Evolutionary conservation across 2,797 vertebrate genomes (phyloP), one percentile per base, ranked within the genome.

Genomic region (Enteromius anoplus): DNA sequence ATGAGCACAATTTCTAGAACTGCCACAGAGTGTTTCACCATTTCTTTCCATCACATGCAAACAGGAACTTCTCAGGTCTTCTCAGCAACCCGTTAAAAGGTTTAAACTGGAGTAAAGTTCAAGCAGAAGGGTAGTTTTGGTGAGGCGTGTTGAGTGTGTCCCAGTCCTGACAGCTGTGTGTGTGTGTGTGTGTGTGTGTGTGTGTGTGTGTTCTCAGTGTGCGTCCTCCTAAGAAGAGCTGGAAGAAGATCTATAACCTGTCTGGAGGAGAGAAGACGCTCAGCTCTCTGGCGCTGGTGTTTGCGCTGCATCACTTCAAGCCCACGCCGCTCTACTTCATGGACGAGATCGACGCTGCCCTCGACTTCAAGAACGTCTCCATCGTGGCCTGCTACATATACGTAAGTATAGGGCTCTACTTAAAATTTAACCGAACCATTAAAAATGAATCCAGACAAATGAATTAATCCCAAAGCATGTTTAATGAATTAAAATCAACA

Each of bases 181-280:
- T 26, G 0, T 45, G 69, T 26, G 0, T 45, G 11, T 34, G 11
- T 49, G 69, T 26, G 0, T 45, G 69, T 26, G 0, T 45, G 26
- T 26, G 26, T 72, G 11, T 34, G 11, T 49, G 69, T 26, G 0
- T 45, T 4, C 86, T 40, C 82, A 99, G 98, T 64, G 98, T 99
- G 75, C 95, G 98, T 42, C 98, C 98, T 78, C 98, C 98, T 1
- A 99, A 98, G 93, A 99, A 99, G 88, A 99, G 98, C 83, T 99
- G 98, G 98, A 99, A 99, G 90, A 99, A 99, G 90, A 99, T 99
- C 87, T 99, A 98, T 62, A 99, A 99, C 87, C 93, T 99, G 72
- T 99, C 98, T 0, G 98, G 98, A 81, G 98, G 98, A 49, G 98
- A 99, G 85, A 99, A 99, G 94, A 99, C 98, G 0, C 93, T 99